Percentiles rank a stretch among this genome's conserved stretches.
Evolutionary conservation across 2,113 vertebrate species (phyloP).

Genomic region (Peromyscus leucopus): DNA sequence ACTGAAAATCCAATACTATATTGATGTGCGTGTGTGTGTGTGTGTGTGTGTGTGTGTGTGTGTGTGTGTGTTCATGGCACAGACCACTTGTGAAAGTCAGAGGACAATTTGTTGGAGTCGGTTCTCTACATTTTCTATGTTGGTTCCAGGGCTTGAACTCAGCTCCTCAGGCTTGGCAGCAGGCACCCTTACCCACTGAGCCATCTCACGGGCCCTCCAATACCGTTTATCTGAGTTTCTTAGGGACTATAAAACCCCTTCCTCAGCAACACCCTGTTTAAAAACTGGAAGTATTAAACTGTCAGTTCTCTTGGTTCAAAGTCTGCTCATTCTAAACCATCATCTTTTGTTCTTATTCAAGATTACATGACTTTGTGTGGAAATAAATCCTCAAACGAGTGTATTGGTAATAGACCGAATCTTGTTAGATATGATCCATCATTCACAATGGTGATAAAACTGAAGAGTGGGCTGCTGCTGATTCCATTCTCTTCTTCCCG

Average conservation of each 20-base stretch:
- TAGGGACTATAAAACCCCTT: conserved; percentile 20
- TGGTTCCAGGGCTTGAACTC: background rate
- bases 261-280: background rate
- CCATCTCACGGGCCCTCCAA: background rate
- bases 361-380: background rate
- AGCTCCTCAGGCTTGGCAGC: background rate
- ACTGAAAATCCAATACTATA: conserved; percentile 29
- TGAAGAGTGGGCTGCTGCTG: background rate
- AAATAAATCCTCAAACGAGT: conserved; percentile 6
- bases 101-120: background rate
- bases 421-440: background rate
- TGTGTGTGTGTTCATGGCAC: background rate
- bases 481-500: background rate
- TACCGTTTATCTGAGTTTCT: background rate
- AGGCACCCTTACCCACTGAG: background rate
- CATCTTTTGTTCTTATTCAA: conserved; percentile 44
- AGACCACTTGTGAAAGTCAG: background rate
- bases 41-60: background rate
- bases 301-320: conserved; percentile 11
- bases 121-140: background rate
- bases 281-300: background rate
- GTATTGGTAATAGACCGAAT: background rate
- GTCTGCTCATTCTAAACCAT: conserved; percentile 42
- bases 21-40: background rate
- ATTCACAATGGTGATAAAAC: conserved; percentile 28